Conservation (phyloP, 2,113 vertebrate genomes). For the Rhagologus leucostigma region DNA sequence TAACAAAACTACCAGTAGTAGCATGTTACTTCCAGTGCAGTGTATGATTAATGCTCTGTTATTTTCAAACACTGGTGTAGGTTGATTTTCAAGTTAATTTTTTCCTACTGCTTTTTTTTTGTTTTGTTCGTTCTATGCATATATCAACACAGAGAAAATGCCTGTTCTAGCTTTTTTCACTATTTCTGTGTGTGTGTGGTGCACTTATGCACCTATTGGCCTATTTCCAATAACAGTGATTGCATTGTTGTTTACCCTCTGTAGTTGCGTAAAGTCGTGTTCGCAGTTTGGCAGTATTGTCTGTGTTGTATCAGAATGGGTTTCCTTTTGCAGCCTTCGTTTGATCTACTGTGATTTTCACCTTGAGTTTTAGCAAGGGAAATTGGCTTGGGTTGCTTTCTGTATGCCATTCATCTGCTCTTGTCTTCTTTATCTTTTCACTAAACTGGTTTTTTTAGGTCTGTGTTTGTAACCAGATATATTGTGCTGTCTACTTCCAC, state of each 20-base stretch:
- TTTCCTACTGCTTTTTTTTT: not conserved
- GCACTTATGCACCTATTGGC: not conserved
- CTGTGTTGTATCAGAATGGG: not conserved
- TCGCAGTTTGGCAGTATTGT: not conserved
- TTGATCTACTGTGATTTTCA: not conserved
- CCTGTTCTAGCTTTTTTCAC: not conserved
- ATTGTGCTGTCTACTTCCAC: not conserved
- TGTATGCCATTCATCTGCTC: not conserved
- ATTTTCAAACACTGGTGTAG: not conserved
- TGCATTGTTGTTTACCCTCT: not conserved
- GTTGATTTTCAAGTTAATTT: not conserved
- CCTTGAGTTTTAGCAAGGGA: not conserved
- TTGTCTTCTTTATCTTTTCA: not conserved
- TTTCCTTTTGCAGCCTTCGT: not conserved
- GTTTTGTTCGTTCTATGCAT: not conserved
- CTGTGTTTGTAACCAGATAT: not conserved
- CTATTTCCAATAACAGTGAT: not conserved
- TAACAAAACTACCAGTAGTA: not conserved
- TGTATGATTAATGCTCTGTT: not conserved
- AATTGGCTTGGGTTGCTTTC: not conserved
- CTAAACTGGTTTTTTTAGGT: not conserved
- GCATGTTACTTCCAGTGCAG: not conserved
- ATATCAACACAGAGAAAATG: not conserved
- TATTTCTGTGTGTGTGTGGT: not conserved
- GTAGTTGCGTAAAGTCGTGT: not conserved